Percentiles rank a stretch among this genome's conserved stretches.
phyloP scores from a whole-genome alignment of 2,888 invertebrate species.

The Dendrolimus houi region DNA sequence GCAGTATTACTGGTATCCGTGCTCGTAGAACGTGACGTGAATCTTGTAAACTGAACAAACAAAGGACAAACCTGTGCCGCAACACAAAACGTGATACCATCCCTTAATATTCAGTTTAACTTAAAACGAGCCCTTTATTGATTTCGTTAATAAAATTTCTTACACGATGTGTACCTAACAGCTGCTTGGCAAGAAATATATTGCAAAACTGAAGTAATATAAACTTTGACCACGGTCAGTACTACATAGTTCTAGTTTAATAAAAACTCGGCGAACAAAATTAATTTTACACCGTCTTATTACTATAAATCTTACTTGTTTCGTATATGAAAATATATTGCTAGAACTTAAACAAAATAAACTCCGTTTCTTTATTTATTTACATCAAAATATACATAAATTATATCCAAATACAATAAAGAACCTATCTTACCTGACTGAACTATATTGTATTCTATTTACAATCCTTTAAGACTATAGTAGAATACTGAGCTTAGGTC shows the following conservation, averaged over 20 bases:
- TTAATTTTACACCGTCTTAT: too few relatives aligned
- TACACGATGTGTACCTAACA: neutral
- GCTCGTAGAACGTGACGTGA: slow-evolving; percentile 40
- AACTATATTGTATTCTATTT: too few relatives aligned
- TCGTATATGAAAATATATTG: too few relatives aligned
- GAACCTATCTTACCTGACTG: too few relatives aligned
- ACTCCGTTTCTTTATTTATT: too few relatives aligned
- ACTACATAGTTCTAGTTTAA: neutral
- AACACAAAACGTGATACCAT: slow-evolving; percentile 38
- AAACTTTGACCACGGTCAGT: neutral
- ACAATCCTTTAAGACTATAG: too few relatives aligned
- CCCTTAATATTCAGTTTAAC: slow-evolving; percentile 24
- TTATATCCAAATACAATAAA: too few relatives aligned
- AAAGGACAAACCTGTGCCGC: slow-evolving; percentile 36
- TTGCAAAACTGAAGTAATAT: neutral
- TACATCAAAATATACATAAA: too few relatives aligned
- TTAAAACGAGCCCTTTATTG: slow-evolving; percentile 11
- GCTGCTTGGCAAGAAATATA: neutral
- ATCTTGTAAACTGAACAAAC: slow-evolving; percentile 28
- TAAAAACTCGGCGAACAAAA: too few relatives aligned
- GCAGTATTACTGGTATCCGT: slow-evolving; percentile 39
- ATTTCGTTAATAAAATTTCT: slow-evolving; percentile 6
- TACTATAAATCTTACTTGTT: too few relatives aligned
- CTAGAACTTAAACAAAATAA: too few relatives aligned
- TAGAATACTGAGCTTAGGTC: too few relatives aligned